phyloP scores from a whole-genome alignment of 2,797 vertebrate genomes.

The Gymnodraco acuticeps region DNA sequence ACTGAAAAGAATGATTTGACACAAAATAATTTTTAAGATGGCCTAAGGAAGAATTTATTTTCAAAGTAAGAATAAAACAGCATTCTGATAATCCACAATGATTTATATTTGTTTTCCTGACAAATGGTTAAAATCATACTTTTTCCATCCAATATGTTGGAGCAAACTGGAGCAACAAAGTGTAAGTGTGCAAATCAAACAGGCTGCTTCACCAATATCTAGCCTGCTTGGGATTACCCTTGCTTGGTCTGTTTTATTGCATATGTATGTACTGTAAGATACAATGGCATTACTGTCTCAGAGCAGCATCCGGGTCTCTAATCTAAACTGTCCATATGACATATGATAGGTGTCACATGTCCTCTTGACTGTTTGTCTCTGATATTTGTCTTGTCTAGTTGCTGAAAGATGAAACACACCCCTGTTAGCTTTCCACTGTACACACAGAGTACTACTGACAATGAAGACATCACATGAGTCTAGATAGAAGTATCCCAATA shows the following conservation, averaged over 20 bases:
- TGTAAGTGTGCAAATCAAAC: constrained; percentile 9
- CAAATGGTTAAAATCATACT: background rate
- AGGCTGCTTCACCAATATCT: background rate
- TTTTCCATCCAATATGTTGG: background rate
- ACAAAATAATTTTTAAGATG: no score
- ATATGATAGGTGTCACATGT: constrained; percentile 4
- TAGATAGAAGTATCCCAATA: background rate
- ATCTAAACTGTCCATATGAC: constrained; percentile 35
- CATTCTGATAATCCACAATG: background rate
- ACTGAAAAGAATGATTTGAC: background rate
- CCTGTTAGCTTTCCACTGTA: background rate
- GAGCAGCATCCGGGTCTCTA: constrained; percentile 19
- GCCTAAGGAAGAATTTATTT: background rate
- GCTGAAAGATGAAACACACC: background rate
- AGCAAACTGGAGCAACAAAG: background rate
- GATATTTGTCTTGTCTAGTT: constrained; percentile 31
- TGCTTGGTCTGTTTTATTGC: constrained; percentile 6
- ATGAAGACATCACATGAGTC: background rate
- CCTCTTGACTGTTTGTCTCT: constrained; percentile 30
- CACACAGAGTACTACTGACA: background rate
- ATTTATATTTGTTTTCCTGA: no score
- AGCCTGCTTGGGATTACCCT: no score
- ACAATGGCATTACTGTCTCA: background rate
- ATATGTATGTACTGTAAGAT: background rate
- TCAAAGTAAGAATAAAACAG: constrained; percentile 5